These are phyloP conservation scores for Scaptomyza reducta DNA, from an alignment of 2,888 invertebrate species.

Conservation along the genomic window DNA sequence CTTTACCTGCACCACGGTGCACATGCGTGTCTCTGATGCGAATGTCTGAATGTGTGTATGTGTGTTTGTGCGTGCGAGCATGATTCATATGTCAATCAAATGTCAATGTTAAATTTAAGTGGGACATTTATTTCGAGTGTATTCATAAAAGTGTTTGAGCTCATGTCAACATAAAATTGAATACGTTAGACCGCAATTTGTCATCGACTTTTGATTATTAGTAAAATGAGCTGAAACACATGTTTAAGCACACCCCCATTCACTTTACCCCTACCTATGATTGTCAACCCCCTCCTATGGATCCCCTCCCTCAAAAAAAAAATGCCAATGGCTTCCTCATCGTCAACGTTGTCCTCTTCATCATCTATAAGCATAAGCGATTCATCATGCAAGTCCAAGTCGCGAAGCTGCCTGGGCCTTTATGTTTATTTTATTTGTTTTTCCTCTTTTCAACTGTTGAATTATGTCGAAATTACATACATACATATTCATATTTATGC, in stretches of 20 bases:
- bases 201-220: slow-evolving; percentile 71
- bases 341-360: slow-evolving; percentile 28
- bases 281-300: background rate
- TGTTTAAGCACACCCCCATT: slow-evolving; percentile 37
- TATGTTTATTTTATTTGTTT: slow-evolving; percentile 16
- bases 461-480: slow-evolving; percentile 10
- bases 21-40: slow-evolving; percentile 2
- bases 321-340: slow-evolving; percentile 22
- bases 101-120: slow-evolving; percentile 69
- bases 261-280: background rate
- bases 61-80: slow-evolving; percentile 25
- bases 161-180: slow-evolving; percentile 59
- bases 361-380: slow-evolving; percentile 61
- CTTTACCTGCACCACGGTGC: slow-evolving; percentile 23
- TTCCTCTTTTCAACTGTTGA: slow-evolving; percentile 30
- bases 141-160: slow-evolving; percentile 39
- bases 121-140: background rate
- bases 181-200: slow-evolving; percentile 66
- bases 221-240: slow-evolving; percentile 76
- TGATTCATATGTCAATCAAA: slow-evolving; percentile 82
- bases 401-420: slow-evolving; percentile 9
- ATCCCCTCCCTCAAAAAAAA: background rate
- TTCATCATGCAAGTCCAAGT: slow-evolving; percentile 50
- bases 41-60: too few relatives aligned
- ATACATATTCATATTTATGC: background rate